A percentile compares a stretch with the other conserved stretches of the same genome.
These are phyloP conservation scores for Zosterops borbonicus DNA, from an alignment of 2,113 vertebrate species.

Conservation along the genomic window DNA sequence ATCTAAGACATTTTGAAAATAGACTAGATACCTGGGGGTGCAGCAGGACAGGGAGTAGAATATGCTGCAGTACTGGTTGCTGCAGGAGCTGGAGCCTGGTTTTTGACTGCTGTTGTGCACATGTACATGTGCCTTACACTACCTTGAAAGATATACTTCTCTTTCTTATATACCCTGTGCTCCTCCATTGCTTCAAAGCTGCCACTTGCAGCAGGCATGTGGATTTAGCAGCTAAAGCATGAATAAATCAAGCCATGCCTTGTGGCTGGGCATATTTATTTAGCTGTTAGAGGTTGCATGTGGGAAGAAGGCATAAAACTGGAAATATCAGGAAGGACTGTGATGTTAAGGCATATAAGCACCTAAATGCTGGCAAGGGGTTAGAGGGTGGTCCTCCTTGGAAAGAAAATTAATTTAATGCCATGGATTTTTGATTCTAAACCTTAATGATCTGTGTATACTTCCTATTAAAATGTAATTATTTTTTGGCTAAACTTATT, in stretches of 20 bases:
- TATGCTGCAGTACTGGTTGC: neutral
- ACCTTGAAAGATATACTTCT: neutral
- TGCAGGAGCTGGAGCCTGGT: neutral
- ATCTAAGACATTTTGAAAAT: neutral
- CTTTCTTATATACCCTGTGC: neutral
- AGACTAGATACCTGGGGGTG: neutral
- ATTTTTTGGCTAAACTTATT: neutral
- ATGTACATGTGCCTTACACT: neutral
- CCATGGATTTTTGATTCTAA: neutral
- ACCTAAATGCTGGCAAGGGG: neutral
- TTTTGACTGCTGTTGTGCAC: neutral
- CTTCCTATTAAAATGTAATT: neutral
- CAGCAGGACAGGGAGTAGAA: neutral
- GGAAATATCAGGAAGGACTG: neutral
- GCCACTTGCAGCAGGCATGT: neutral
- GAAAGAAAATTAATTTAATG: neutral
- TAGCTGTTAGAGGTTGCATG: neutral
- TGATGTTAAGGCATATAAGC: neutral
- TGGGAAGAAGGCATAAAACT: neutral
- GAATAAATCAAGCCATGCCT: neutral
- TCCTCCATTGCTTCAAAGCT: neutral
- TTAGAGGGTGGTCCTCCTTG: neutral
- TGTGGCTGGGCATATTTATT: neutral
- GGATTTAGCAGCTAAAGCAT: neutral
- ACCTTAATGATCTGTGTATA: neutral